Evolutionary conservation across 2,797 vertebrate genomes (phyloP).

Genomic region (Acanthurus lineatus): DNA sequence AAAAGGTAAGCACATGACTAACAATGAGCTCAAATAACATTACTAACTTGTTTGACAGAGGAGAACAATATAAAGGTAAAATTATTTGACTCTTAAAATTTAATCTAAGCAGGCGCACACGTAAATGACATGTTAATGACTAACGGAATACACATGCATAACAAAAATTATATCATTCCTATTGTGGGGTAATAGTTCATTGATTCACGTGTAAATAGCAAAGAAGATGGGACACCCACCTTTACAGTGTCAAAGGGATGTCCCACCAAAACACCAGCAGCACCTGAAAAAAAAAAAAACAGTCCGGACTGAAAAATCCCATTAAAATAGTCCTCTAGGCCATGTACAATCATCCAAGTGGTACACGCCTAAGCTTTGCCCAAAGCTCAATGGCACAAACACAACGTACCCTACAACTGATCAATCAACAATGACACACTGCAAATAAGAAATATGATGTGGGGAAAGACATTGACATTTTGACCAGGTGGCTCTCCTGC

Average conservation of each 20-base stretch:
- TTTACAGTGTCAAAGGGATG: slow-evolving; percentile 98
- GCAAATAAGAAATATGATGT: background rate
- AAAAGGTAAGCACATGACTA: background rate
- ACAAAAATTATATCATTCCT: background rate
- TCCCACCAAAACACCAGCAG: slow-evolving; percentile 96
- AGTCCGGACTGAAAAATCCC: background rate
- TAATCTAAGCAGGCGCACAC: background rate
- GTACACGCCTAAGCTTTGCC: too few relatives aligned
- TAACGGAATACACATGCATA: background rate
- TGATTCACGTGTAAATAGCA: slow-evolving; percentile 35
- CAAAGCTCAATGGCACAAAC: background rate
- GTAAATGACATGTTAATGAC: background rate
- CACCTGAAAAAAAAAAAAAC: slow-evolving; percentile 83
- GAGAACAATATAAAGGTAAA: background rate
- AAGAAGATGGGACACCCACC: slow-evolving; percentile 86
- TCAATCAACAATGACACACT: background rate
- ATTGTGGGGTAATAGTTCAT: background rate
- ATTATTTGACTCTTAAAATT: too few relatives aligned
- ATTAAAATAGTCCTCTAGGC: background rate
- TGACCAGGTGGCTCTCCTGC: slow-evolving; percentile 12
- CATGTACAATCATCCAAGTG: background rate
- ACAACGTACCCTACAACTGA: background rate
- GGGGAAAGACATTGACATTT: background rate
- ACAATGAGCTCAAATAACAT: background rate
- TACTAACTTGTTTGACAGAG: background rate